Conservation (phyloP, 2,888 invertebrate genomes). For the Scrobipalpa costella region DNA sequence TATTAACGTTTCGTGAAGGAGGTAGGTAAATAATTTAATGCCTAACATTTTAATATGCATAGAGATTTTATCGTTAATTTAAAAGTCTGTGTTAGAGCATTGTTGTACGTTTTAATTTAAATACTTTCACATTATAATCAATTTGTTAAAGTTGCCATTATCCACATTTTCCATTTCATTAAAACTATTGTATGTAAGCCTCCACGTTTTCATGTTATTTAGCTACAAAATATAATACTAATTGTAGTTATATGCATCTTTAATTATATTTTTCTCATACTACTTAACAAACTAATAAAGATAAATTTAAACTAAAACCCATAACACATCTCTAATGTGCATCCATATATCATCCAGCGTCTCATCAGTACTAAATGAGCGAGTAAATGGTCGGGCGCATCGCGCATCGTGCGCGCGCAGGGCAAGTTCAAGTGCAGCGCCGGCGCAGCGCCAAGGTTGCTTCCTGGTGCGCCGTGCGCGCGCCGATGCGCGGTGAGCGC, state of each 20-base stretch:
- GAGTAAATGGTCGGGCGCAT: neutral
- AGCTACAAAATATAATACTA: no score
- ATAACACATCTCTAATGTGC: neutral
- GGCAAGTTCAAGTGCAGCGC: constrained; percentile 33
- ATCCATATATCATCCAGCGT: constrained; percentile 2
- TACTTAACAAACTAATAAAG: neutral
- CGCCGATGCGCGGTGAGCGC: constrained; percentile 30
- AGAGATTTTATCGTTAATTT: neutral
- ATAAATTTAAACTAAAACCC: neutral
- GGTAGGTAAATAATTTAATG: neutral
- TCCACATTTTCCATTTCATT: no score
- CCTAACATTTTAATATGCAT: neutral
- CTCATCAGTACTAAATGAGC: neutral
- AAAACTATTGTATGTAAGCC: no score
- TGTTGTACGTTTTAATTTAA: neutral
- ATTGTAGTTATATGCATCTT: no score
- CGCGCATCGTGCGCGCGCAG: constrained; percentile 21
- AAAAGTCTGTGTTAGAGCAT: neutral
- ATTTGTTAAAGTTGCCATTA: no score
- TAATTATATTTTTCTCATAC: no score
- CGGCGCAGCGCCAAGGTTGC: constrained; percentile 31
- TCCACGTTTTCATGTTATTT: no score
- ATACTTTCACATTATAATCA: no score
- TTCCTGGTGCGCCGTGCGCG: constrained; percentile 32
- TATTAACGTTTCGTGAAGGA: neutral